Percentiles rank a stretch among this genome's conserved stretches.
phyloP scores from a whole-genome alignment of 2,797 vertebrate species.

The Poeciliopsis paucimaculata region DNA sequence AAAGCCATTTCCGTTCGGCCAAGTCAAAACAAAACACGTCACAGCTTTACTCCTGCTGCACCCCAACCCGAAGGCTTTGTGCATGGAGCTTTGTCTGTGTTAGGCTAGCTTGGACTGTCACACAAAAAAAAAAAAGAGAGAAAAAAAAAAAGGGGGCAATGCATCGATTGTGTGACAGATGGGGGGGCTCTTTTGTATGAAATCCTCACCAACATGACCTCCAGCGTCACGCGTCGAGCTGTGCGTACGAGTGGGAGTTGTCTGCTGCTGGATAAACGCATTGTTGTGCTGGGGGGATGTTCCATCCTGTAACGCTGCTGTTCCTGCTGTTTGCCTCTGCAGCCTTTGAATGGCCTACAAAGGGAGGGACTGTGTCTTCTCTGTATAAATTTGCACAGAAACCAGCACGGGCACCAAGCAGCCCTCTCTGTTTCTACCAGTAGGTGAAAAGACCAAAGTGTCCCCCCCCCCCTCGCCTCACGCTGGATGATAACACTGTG shows the following conservation, averaged over 20 bases:
- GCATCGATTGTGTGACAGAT: conserved; percentile 71
- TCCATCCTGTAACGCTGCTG: conserved; percentile 37
- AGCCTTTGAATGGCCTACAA: conserved; percentile 59
- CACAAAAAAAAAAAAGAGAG: conserved; percentile 27
- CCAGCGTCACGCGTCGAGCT: conserved; percentile 71
- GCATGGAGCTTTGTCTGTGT: conserved; percentile 44
- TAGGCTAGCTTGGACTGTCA: conserved; percentile 22
- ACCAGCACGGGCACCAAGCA: conserved; percentile 34
- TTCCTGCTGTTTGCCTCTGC: conserved; percentile 58
- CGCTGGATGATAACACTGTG: conserved; percentile 80
- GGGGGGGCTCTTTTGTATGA: conserved; percentile 70
- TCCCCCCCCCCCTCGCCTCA: conserved; percentile 32
- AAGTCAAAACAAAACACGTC: conserved; percentile 11
- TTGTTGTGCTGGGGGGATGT: conserved; percentile 81
- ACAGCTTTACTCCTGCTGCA: background rate
- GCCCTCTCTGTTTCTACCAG: conserved; percentile 30
- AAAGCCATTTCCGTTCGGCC: background rate
- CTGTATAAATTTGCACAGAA: conserved; percentile 12
- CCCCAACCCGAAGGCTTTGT: conserved; percentile 19
- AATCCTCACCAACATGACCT: conserved; percentile 71
- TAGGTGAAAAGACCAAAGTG: conserved; percentile 40
- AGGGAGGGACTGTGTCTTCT: conserved; percentile 38
- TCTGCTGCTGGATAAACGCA: conserved; percentile 74
- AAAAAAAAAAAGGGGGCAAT: background rate
- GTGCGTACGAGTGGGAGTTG: conserved; percentile 79